Percentiles rank a stretch among this genome's conserved stretches.
phyloP scores from a whole-genome alignment of 2,888 invertebrate genomes.

The Antitype chi region DNA sequence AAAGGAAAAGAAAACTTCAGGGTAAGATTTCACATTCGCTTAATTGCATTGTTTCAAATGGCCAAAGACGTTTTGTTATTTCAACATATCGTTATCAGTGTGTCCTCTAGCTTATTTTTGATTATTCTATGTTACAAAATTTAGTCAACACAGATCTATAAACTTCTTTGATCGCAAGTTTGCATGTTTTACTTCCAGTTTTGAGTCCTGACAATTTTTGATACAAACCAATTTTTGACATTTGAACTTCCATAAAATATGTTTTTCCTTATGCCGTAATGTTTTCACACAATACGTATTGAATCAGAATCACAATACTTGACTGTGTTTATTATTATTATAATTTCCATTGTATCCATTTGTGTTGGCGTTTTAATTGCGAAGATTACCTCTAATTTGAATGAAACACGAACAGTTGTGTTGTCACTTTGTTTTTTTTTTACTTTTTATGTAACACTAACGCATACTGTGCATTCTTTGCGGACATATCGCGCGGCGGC shows the following conservation, averaged over 20 bases:
- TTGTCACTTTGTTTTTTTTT: constrained; percentile 56
- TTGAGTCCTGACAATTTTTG: not conserved
- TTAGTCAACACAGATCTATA: not conserved
- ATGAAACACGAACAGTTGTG: constrained; percentile 2
- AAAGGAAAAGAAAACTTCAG: constrained; percentile 21
- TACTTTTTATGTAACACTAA: constrained; percentile 77
- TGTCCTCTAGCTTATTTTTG: constrained; percentile 56
- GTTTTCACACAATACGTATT: not conserved
- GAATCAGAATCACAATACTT: not conserved
- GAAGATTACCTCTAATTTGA: constrained; percentile 1
- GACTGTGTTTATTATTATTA: not conserved
- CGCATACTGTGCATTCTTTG: constrained; percentile 83
- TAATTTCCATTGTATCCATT: constrained; percentile 9
- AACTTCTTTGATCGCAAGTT: constrained; percentile 15
- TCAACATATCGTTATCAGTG: constrained; percentile 62
- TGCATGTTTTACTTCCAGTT: constrained; percentile 37
- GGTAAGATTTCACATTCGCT: constrained; percentile 47
- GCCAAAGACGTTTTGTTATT: constrained; percentile 34
- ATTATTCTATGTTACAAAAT: constrained; percentile 10
- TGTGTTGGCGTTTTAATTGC: constrained; percentile 10
- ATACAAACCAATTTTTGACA: not conserved
- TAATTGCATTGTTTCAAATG: constrained; percentile 21
- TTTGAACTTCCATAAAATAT: constrained; percentile 5
- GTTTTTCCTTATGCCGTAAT: not conserved
- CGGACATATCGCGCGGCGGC: constrained; percentile 78